Evolutionary conservation across 1,140 invertebrate genomes (phyloP).

Genomic region (Drosophila arizonae): DNA sequence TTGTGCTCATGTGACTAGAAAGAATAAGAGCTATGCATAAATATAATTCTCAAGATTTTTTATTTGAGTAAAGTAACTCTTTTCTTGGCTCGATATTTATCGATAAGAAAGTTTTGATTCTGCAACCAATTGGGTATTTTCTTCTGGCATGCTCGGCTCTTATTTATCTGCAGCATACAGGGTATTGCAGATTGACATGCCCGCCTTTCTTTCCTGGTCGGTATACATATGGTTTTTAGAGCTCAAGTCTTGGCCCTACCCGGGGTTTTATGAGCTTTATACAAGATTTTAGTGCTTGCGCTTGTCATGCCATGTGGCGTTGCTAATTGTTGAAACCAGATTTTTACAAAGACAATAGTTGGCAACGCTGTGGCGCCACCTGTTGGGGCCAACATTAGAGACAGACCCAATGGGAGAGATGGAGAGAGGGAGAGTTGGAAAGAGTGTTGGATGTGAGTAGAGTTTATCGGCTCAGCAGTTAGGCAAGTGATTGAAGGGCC

Average conservation of each 20-base stretch:
- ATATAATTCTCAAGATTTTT: too few relatives aligned
- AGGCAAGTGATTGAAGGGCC: slow-evolving; percentile 20
- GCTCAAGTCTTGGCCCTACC: too few relatives aligned
- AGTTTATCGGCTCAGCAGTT: slow-evolving; percentile 1
- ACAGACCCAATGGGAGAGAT: neutral
- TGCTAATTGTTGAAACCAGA: slow-evolving; percentile 26
- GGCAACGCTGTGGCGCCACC: slow-evolving; percentile 27
- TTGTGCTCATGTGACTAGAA: neutral
- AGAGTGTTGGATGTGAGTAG: neutral
- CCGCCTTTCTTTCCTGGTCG: neutral
- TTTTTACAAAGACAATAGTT: slow-evolving; percentile 4
- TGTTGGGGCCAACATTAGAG: neutral
- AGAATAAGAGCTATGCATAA: too few relatives aligned
- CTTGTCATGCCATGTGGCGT: slow-evolving; percentile 11
- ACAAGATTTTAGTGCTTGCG: neutral
- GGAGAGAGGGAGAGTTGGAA: neutral
- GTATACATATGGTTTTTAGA: too few relatives aligned
- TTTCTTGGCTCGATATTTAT: neutral
- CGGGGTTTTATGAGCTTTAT: too few relatives aligned
- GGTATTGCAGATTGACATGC: neutral
- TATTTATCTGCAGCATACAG: neutral
- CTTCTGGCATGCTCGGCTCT: too few relatives aligned
- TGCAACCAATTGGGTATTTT: too few relatives aligned
- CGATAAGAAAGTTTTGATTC: neutral
- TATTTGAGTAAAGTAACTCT: too few relatives aligned